Conservation (phyloP, 2,888 invertebrate genomes). For the Drosophila picticornis region DNA sequence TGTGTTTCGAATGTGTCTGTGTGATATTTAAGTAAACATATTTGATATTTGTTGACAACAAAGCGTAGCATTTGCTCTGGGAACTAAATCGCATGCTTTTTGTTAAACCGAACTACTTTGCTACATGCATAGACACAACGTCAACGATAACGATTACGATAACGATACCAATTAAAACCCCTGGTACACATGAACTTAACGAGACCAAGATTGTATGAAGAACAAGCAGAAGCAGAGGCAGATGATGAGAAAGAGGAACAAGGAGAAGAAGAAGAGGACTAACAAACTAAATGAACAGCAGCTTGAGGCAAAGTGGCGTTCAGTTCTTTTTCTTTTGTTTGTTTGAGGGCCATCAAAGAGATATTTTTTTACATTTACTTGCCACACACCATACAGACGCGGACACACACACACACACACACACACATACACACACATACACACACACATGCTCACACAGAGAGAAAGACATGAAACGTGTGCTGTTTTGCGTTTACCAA, state of each 20-base stretch:
- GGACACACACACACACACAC: constrained; percentile 9
- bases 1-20: constrained; percentile 13
- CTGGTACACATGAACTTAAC: constrained; percentile 16
- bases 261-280: not conserved
- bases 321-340: constrained; percentile 42
- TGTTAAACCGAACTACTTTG: constrained; percentile 16
- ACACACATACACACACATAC: not conserved
- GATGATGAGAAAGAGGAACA: not conserved
- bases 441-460: constrained; percentile 8
- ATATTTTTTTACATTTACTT: constrained; percentile 63
- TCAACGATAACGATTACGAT: constrained; percentile 34
- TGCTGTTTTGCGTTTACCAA: constrained; percentile 38
- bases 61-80: constrained; percentile 37
- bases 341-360: constrained; percentile 57
- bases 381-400: constrained; percentile 34
- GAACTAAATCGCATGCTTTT: constrained; percentile 48
- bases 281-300: constrained; percentile 43
- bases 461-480: constrained; percentile 9
- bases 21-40: constrained; percentile 15
- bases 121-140: constrained; percentile 9
- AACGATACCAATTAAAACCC: constrained; percentile 35
- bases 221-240: not conserved
- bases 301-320: constrained; percentile 51
- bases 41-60: constrained; percentile 3
- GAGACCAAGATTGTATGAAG: not conserved